Evolutionary conservation across 2,113 vertebrate genomes (phyloP).

Genomic region (Zapus hudsonius): DNA sequence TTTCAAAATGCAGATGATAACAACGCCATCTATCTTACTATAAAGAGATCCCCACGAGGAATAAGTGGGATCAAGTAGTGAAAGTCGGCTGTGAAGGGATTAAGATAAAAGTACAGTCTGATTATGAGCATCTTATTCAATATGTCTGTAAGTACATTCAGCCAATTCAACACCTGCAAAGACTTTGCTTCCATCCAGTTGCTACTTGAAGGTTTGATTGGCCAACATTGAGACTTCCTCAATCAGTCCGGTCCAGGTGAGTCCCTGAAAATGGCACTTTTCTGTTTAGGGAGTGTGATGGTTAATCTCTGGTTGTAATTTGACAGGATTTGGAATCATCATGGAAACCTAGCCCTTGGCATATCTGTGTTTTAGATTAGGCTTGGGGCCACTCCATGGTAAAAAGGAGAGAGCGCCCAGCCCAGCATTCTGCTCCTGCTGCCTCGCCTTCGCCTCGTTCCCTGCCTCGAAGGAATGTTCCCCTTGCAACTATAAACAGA

Average conservation of each 20-base stretch:
- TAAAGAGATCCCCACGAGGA: not conserved
- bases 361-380: too few species aligned
- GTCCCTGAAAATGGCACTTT: not conserved
- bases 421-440: too few species aligned
- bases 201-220: constrained; percentile 1
- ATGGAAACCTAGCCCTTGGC: too few species aligned
- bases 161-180: not conserved
- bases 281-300: not conserved
- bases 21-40: not conserved
- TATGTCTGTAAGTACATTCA: not conserved
- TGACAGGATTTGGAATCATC: too few species aligned
- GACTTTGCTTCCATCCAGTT: not conserved
- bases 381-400: too few species aligned
- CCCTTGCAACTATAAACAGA: too few species aligned
- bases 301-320: too few species aligned
- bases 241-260: not conserved
- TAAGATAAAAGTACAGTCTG: not conserved
- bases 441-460: too few species aligned
- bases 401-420: too few species aligned
- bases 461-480: too few species aligned
- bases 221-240: not conserved
- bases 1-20: not conserved
- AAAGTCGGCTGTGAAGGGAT: not conserved
- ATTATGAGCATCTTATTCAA: not conserved
- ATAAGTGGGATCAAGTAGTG: not conserved